Base-by-base conservation (phyloP, 2,888 invertebrate genomes). In the Spisula solida region DNA sequence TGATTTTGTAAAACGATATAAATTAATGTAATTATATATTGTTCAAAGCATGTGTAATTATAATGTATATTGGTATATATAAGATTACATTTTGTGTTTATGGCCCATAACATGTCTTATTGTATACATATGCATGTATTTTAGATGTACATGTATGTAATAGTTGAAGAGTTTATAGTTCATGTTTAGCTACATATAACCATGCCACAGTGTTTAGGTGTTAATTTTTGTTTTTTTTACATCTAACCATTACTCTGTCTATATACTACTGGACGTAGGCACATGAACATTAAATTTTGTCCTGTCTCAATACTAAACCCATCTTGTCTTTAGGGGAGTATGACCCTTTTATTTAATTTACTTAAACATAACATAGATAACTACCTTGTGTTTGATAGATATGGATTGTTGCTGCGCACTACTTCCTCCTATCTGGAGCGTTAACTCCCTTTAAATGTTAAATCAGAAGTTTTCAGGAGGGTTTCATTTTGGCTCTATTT, bases 81-180 rank as follows among this genome's bases (percentile, higher is more conserved):
- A n/a, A n/a, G 20, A 20, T n/a, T 6, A 66, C 60, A 66, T 66
- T 66, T 66, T 66, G n/a, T 66, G 60, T 25, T 2, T 8, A 66
- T 8, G 60, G n/a, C 25, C 8, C 41, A 41, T 41, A 41, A 2
- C 60, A n/a, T 66, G 60, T 25, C 10, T 25, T n/a, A 66, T 66
- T 66, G 25, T 66, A 66, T 66, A 66, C 60, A 66, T 66, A 66
- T 66, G 60, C 60, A 66, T 66, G 60, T 66, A 66, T 25, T 66
- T 25, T 66, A 66, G 60, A 2, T 66, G 8, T 66, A 66, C 60
- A 66, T 66, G 60, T 66, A 66, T 66, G 20, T 66, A 25, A 25
- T 66, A 25, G 25, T 66, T 56, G 56, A n/a, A 66, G 25, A n/a
- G 60, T 25, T 41, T 25, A 66, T 60, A 60, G n/a, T 66, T 25